Conservation (phyloP, 2,888 invertebrate genomes). For the Tetheella fluctuosa region DNA sequence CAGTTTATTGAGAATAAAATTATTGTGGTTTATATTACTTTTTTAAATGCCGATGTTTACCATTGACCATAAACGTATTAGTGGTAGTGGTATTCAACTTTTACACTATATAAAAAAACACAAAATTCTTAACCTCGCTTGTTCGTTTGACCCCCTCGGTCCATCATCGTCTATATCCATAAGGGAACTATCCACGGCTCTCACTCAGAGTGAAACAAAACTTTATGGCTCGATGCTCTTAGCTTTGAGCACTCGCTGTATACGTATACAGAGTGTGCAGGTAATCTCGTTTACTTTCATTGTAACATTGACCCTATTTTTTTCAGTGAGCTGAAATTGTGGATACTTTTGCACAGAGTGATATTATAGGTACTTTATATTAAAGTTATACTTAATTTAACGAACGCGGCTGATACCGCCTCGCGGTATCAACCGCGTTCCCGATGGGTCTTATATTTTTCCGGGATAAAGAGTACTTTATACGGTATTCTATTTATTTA, state of each 20-base stretch:
- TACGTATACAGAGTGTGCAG: constrained; percentile 14
- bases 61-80: too few relatives aligned
- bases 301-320: constrained; percentile 42
- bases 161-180: constrained; percentile 25
- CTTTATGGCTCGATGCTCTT: constrained; percentile 54
- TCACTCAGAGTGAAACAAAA: constrained; percentile 45
- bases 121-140: not conserved
- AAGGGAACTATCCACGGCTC: constrained; percentile 24
- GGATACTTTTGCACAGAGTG: not conserved
- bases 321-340: constrained; percentile 1
- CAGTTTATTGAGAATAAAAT: not conserved
- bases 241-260: constrained; percentile 36
- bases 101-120: not conserved
- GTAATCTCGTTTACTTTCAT: constrained; percentile 31
- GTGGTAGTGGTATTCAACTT: too few relatives aligned
- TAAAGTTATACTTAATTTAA: too few relatives aligned
- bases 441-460: too few relatives aligned
- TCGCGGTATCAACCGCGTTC: too few relatives aligned
- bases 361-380: too few relatives aligned
- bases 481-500: too few relatives aligned
- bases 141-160: constrained; percentile 10
- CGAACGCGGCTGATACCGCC: too few relatives aligned
- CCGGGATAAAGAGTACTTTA: too few relatives aligned
- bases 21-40: too few relatives aligned
- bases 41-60: too few relatives aligned